Evolutionary conservation across 2,797 vertebrate genomes (phyloP).

Genomic region (Gallinago nigripennis): DNA sequence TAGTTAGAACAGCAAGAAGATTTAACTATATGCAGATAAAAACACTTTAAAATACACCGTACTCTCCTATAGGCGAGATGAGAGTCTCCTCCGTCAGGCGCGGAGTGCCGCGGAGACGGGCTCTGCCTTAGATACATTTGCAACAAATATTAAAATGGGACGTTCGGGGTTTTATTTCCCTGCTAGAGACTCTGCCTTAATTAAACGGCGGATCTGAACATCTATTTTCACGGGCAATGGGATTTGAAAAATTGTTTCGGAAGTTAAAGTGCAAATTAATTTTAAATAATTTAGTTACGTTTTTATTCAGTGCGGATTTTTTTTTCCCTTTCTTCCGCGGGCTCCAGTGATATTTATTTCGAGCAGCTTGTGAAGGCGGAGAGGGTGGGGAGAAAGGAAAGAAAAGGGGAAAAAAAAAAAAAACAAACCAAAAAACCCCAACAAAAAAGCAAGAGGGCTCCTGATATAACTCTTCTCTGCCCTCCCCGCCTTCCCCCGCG

Average conservation of each 20-base stretch:
- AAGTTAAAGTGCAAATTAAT: constrained; percentile 63
- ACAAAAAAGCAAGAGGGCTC: neutral
- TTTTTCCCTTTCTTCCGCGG: no score
- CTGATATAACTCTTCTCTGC: neutral
- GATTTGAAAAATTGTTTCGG: constrained; percentile 58
- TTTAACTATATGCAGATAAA: constrained; percentile 74
- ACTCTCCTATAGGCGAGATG: neutral
- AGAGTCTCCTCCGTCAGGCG: constrained; percentile 9
- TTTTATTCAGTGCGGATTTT: neutral
- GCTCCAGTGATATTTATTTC: neutral
- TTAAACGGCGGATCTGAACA: constrained; percentile 38
- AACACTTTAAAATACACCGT: constrained; percentile 61
- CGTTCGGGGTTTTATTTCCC: constrained; percentile 38
- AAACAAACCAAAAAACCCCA: neutral
- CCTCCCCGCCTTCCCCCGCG: neutral
- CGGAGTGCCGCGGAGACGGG: neutral
- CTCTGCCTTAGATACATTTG: constrained; percentile 1
- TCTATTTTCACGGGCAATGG: constrained; percentile 51
- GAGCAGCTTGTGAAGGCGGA: neutral
- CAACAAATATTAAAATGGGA: constrained; percentile 21
- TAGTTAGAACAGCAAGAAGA: constrained; percentile 75
- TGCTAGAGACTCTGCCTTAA: constrained; percentile 47
- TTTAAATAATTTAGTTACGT: constrained; percentile 61
- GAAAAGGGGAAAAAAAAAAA: neutral
- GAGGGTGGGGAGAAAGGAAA: neutral